phyloP scores from a whole-genome alignment of 2,113 vertebrate genomes.

The Cepphus grylle region DNA sequence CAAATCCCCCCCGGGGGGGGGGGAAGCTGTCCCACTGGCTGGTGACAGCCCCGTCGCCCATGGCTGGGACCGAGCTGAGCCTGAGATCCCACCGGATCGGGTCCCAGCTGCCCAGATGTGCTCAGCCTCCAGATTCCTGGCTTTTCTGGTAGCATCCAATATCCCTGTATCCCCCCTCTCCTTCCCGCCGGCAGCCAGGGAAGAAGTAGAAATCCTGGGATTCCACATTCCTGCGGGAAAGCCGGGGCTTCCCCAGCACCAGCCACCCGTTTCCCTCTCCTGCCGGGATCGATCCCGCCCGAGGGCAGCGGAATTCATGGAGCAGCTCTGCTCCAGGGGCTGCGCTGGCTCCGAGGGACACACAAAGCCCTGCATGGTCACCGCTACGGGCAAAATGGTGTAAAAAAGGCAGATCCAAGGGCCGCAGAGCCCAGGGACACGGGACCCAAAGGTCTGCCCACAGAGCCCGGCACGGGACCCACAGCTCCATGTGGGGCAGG shows the following conservation, averaged over 20 bases:
- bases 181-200: neutral
- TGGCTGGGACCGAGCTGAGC: neutral
- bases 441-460: too few species aligned
- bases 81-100: neutral
- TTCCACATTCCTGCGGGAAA: neutral
- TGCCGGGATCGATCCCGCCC: neutral
- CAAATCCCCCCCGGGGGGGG: neutral
- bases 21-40: neutral
- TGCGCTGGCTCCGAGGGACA: neutral
- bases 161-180: neutral
- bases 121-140: neutral
- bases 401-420: neutral
- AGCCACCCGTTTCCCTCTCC: neutral
- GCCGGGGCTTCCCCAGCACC: neutral
- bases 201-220: neutral
- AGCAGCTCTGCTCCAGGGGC: neutral
- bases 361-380: accelerated
- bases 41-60: neutral
- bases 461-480: neutral
- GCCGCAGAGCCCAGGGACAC: neutral
- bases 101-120: neutral
- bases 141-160: neutral
- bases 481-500: neutral
- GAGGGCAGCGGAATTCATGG: accelerated
- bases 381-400: neutral